A percentile compares a stretch with the other conserved stretches of the same genome.
These are phyloP conservation scores for Grammomys surdaster DNA, from an alignment of 2,113 vertebrate genomes.

Conservation along the genomic window DNA sequence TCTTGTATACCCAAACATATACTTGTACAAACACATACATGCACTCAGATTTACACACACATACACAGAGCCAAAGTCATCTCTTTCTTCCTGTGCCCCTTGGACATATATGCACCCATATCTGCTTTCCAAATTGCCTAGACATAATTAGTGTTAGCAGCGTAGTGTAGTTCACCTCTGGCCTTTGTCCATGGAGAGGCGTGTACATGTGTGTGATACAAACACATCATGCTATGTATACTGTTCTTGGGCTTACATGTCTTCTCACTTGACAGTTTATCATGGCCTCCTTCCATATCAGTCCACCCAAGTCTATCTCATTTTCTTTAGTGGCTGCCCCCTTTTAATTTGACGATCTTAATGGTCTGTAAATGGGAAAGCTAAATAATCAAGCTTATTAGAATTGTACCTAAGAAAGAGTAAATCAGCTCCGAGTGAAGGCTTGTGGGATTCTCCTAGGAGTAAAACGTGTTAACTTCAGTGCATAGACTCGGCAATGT, in stretches of 20 bases:
- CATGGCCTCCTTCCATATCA: conserved; percentile 57
- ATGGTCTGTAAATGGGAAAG: conserved; percentile 83
- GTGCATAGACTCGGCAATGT: conserved; percentile 76
- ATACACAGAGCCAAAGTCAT: not conserved
- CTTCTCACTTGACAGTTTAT: conserved; percentile 11
- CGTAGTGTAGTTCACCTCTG: not conserved
- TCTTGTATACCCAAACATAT: too few species aligned
- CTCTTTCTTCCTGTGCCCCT: not conserved
- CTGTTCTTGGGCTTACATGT: conserved; percentile 36
- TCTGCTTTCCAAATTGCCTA: not conserved
- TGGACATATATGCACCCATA: not conserved
- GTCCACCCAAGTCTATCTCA: conserved; percentile 75
- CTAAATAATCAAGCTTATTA: conserved; percentile 84
- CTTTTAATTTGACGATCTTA: conserved; percentile 83
- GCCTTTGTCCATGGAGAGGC: conserved; percentile 7
- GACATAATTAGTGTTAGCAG: not conserved
- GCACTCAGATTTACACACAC: not conserved
- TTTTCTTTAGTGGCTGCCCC: conserved; percentile 80
- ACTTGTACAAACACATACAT: not conserved
- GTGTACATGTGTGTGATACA: not conserved
- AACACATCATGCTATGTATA: not conserved
- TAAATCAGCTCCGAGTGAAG: conserved; percentile 74
- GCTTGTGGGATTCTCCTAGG: conserved; percentile 79
- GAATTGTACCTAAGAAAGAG: conserved; percentile 82
- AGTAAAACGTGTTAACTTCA: conserved; percentile 81